These are phyloP conservation scores for Trypoxylon attenuatum DNA, from an alignment of 2,888 invertebrate species.

Conservation along the genomic window DNA sequence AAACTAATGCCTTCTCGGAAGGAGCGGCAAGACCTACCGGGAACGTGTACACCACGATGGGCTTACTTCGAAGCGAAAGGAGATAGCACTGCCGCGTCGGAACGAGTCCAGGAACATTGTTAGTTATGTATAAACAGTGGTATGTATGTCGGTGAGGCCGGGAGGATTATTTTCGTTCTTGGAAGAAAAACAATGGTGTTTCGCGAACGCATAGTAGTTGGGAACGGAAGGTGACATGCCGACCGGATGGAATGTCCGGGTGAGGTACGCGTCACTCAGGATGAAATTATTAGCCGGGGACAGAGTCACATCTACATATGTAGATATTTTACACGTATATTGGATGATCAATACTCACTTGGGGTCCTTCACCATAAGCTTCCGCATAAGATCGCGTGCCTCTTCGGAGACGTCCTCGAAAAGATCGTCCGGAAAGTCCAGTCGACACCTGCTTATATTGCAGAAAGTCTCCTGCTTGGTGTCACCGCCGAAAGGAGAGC, in stretches of 20 bases:
- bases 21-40: constrained; percentile 31
- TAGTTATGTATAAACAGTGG: constrained; percentile 14
- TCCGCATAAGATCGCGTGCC: constrained; percentile 93
- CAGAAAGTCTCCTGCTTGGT: constrained; percentile 98
- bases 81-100: constrained; percentile 33
- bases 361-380: constrained; percentile 93
- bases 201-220: constrained; percentile 22
- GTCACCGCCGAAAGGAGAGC: constrained; percentile 96
- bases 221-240: too few relatives aligned
- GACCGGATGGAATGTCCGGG: too few relatives aligned
- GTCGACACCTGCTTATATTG: constrained; percentile 95
- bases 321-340: too few relatives aligned
- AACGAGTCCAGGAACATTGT: constrained; percentile 33
- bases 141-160: too few relatives aligned
- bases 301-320: too few relatives aligned
- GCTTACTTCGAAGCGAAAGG: constrained; percentile 48
- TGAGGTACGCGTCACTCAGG: too few relatives aligned
- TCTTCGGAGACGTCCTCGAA: constrained; percentile 91
- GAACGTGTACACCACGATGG: constrained; percentile 38
- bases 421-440: constrained; percentile 94
- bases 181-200: constrained; percentile 51
- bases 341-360: constrained; percentile 80
- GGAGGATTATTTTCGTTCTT: constrained; percentile 45
- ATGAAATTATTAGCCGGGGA: too few relatives aligned
- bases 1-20: constrained; percentile 52